A percentile compares a stretch with the other conserved stretches of the same genome.
These are phyloP conservation scores for Silurus meridionalis DNA, from an alignment of 2,113 vertebrate genomes.

Conservation along the genomic window DNA sequence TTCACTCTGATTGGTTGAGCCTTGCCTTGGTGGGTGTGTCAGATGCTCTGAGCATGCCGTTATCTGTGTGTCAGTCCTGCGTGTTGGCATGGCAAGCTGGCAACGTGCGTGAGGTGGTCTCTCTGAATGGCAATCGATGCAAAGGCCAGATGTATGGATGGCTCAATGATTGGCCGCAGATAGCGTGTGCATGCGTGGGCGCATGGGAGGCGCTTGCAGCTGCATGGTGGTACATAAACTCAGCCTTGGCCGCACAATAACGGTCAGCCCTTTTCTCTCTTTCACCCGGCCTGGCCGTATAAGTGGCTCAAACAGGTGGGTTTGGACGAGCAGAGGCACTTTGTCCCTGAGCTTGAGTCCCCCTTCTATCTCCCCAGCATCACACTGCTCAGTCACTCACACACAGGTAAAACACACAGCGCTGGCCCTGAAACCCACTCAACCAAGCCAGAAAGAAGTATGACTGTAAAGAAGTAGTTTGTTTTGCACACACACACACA, in stretches of 20 bases:
- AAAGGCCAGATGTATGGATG: conserved; percentile 34
- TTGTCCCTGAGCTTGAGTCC: conserved; percentile 58
- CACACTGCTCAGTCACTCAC: conserved; percentile 53
- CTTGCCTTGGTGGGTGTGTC: conserved; percentile 51
- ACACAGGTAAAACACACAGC: conserved; percentile 54
- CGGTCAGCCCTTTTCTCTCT: conserved; percentile 77
- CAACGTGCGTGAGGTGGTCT: conserved; percentile 48
- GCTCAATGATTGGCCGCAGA: conserved; percentile 53
- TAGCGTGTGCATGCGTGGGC: conserved; percentile 71
- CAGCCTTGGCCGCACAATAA: conserved; percentile 71
- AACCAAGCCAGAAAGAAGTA: conserved; percentile 27
- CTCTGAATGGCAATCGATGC: conserved; percentile 44
- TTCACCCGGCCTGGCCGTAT: conserved; percentile 69
- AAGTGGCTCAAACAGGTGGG: conserved; percentile 80
- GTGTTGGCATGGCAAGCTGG: conserved; percentile 73
- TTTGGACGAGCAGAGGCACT: conserved; percentile 67
- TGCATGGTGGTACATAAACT: conserved; percentile 70
- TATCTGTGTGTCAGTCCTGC: conserved; percentile 65
- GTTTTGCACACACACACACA: conserved; percentile 19
- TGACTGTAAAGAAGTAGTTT: not conserved
- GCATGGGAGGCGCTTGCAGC: conserved; percentile 67
- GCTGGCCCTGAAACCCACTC: conserved; percentile 34
- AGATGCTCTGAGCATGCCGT: conserved; percentile 72
- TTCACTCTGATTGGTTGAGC: conserved; percentile 67
- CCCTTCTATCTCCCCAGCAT: conserved; percentile 48